A percentile compares a stretch with the other conserved stretches of the same genome.
These are phyloP conservation scores for Halictus ligatus DNA, from an alignment of 2,888 invertebrate genomes.

Conservation along the genomic window DNA sequence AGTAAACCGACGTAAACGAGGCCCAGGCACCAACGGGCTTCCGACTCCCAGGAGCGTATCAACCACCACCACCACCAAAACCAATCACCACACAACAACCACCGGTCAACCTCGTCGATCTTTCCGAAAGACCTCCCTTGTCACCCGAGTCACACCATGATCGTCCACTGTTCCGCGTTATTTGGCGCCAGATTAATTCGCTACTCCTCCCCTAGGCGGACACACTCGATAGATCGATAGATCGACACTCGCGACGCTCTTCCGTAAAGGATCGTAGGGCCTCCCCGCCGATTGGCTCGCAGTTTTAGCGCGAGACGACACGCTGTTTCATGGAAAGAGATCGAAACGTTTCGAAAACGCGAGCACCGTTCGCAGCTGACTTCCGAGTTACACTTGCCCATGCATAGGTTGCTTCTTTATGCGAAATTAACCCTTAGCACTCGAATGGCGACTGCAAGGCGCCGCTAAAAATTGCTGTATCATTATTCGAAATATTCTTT, in stretches of 20 bases:
- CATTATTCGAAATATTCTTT: too few species aligned
- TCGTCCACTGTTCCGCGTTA: constrained; percentile 41
- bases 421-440: too few species aligned
- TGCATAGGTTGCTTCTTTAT: too few species aligned
- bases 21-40: constrained; percentile 71
- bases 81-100: constrained; percentile 71
- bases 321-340: constrained; percentile 4
- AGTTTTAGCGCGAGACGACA: constrained; percentile 21
- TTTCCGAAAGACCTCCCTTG: constrained; percentile 57
- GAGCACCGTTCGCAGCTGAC: constrained; percentile 10
- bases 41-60: constrained; percentile 68
- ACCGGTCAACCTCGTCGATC: constrained; percentile 60
- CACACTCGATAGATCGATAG: constrained; percentile 32
- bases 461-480: too few species aligned
- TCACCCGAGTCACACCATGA: constrained; percentile 68
- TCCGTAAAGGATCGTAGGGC: neutral
- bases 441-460: too few species aligned
- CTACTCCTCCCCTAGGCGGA: constrained; percentile 12
- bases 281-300: constrained; percentile 8
- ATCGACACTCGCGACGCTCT: constrained; percentile 23
- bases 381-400: too few species aligned
- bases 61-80: constrained; percentile 70
- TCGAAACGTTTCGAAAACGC: neutral
- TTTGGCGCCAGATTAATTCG: constrained; percentile 30
- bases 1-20: constrained; percentile 72